phyloP scores from a whole-genome alignment of 2,888 invertebrate genomes.

The Lycophotia porphyrea region DNA sequence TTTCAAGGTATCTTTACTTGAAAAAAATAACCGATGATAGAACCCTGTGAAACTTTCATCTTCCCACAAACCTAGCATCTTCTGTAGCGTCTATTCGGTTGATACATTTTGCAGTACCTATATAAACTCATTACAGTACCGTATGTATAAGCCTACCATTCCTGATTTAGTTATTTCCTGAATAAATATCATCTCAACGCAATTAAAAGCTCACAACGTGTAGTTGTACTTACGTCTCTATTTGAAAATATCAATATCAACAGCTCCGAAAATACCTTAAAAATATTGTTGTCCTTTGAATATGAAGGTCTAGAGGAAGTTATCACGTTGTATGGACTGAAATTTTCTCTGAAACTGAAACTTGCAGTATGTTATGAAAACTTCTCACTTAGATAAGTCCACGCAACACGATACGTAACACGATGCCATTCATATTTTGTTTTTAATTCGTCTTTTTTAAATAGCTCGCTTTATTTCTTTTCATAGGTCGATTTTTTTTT shows the following conservation, averaged over 20 bases:
- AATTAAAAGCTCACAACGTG: neutral
- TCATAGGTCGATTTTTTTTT: neutral
- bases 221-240: neutral
- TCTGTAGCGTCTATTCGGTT: neutral
- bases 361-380: neutral
- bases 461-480: neutral
- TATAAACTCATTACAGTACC: neutral
- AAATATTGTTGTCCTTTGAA: neutral
- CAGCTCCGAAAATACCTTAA: neutral
- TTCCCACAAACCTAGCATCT: neutral
- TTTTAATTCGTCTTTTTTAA: neutral
- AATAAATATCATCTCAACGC: neutral
- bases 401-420: neutral
- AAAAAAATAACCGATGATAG: neutral
- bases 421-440: neutral
- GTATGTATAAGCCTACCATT: neutral
- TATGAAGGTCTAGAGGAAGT: neutral
- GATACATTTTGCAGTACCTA: neutral
- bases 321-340: neutral
- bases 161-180: neutral
- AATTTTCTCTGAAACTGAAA: neutral
- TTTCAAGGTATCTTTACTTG: neutral
- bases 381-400: neutral
- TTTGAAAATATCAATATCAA: neutral
- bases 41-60: neutral